A percentile compares a stretch with the other conserved stretches of the same genome.
Conservation (phyloP, 2,113 vertebrate species). For the Lepus americanus region DNA sequence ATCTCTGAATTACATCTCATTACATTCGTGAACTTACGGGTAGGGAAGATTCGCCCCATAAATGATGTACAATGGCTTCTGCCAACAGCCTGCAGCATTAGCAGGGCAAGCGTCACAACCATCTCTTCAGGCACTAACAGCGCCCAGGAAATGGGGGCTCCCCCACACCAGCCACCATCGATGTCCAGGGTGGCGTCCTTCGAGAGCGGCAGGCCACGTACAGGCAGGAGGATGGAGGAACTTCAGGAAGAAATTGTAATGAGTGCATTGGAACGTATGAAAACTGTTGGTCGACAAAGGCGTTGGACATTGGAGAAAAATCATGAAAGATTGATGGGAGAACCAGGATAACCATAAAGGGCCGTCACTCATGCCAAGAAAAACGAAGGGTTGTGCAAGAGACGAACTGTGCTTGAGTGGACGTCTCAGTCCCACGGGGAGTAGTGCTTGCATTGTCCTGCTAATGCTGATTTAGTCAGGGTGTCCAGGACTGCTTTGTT, state of each 20-base stretch:
- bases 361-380: not conserved
- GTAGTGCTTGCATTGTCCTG: not conserved
- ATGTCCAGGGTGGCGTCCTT: not conserved
- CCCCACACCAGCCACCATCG: not conserved
- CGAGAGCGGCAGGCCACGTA: not conserved
- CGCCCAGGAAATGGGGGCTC: not conserved
- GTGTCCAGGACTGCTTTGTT: not conserved
- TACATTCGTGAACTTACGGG: not conserved
- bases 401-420: not conserved
- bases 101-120: not conserved
- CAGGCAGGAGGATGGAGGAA: not conserved
- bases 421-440: not conserved
- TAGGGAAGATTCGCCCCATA: not conserved
- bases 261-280: not conserved
- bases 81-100: not conserved
- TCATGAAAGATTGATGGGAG: not conserved
- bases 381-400: not conserved
- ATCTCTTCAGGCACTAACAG: not conserved
- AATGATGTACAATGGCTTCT: not conserved
- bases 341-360: not conserved
- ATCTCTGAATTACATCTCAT: not conserved
- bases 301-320: not conserved
- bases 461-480: not conserved
- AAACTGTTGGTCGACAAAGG: not conserved
- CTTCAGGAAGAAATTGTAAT: not conserved